A percentile compares a stretch with the other conserved stretches of the same genome.
Conservation (phyloP, 2,888 invertebrate species). For the Encarsia formosa region DNA sequence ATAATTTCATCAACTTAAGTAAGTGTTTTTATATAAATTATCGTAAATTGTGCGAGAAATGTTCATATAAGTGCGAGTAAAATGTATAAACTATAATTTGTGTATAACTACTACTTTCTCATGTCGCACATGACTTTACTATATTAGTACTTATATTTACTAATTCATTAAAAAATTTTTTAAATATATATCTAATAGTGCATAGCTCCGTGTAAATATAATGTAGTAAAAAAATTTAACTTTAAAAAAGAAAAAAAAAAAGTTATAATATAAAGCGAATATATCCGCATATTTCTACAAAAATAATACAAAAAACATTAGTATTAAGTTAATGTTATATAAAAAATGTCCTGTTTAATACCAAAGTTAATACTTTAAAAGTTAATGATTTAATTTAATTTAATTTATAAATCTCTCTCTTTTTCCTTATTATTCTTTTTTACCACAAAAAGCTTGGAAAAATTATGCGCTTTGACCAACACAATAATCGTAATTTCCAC, state of each 20-base stretch:
- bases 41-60: conserved; percentile 20
- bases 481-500: conserved; percentile 12
- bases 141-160: conserved; percentile 5
- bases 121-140: conserved; percentile 11
- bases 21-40: too few relatives aligned
- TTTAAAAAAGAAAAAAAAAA: neutral
- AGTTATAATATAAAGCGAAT: too few relatives aligned
- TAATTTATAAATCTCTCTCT: too few relatives aligned
- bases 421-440: too few relatives aligned
- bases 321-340: conserved; percentile 1
- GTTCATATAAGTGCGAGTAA: conserved; percentile 18
- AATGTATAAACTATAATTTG: conserved; percentile 7
- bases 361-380: too few relatives aligned
- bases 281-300: too few relatives aligned
- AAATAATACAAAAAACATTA: conserved; percentile 3
- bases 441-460: conserved; percentile 13
- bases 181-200: neutral
- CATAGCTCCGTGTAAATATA: conserved; percentile 1
- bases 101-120: conserved; percentile 21
- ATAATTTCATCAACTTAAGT: too few relatives aligned
- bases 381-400: too few relatives aligned
- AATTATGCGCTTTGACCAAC: conserved; percentile 14
- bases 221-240: neutral
- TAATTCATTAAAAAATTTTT: neutral
- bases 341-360: too few relatives aligned